Percentiles rank a stretch among this genome's conserved stretches.
Evolutionary conservation across 2,888 invertebrate species (phyloP).

Genomic region (Stenolophus ochropezus): DNA sequence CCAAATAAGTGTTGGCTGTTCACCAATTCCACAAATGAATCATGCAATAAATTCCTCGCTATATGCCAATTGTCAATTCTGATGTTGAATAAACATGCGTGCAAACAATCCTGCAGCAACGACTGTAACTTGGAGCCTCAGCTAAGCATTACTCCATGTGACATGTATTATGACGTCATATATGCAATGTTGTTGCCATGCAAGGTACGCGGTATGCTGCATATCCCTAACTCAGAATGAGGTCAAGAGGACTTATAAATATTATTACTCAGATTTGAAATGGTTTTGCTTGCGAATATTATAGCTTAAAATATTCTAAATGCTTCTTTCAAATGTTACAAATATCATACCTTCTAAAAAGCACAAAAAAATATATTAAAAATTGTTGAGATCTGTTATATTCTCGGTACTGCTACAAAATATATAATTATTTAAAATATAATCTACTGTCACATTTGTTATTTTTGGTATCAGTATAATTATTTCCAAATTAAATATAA

Average conservation of each 20-base stretch:
- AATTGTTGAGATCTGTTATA: not conserved
- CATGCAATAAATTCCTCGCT: not conserved
- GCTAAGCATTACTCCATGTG: conserved; percentile 8
- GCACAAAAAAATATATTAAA: not conserved
- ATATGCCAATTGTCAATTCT: conserved; percentile 20
- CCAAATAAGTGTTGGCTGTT: not conserved
- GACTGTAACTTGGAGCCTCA: conserved; percentile 1
- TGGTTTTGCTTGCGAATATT: not conserved
- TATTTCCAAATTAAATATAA: too few relatives aligned
- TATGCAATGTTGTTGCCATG: conserved; percentile 40
- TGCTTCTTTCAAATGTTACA: not conserved
- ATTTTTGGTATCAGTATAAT: not conserved
- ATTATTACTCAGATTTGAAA: conserved; percentile 15
- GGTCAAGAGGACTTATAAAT: conserved; percentile 53
- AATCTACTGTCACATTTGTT: not conserved
- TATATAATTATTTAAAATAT: not conserved
- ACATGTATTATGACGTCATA: conserved; percentile 38
- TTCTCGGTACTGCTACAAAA: not conserved
- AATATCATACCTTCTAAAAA: not conserved
- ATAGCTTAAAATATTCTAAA: not conserved
- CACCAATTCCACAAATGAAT: conserved; percentile 4
- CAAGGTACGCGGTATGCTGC: conserved; percentile 16
- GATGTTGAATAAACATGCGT: conserved; percentile 20
- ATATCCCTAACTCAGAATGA: conserved; percentile 46
- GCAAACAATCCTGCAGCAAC: not conserved